Evolutionary conservation across 1,140 invertebrate genomes (phyloP).

Genomic region (Orchestia grillus): DNA sequence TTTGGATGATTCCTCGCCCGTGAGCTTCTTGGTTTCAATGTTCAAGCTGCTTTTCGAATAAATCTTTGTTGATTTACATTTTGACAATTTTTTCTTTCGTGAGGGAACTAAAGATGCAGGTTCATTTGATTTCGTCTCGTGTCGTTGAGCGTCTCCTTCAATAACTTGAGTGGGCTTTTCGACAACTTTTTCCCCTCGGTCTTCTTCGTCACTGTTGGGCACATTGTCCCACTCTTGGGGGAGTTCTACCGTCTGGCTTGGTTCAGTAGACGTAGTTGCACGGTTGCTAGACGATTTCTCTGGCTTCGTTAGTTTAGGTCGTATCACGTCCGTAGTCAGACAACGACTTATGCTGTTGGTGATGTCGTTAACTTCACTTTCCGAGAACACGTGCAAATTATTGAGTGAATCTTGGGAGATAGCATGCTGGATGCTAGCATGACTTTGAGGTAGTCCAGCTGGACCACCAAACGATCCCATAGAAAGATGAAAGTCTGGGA

Average conservation of each 20-base stretch:
- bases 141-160: background rate
- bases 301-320: background rate
- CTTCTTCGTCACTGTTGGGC: background rate
- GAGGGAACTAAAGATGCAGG: background rate
- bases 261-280: background rate
- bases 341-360: background rate
- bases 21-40: background rate
- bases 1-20: background rate
- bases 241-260: background rate
- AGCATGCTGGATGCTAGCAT: background rate
- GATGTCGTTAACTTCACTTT: conserved; percentile 16
- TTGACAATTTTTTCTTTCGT: background rate
- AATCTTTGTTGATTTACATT: background rate
- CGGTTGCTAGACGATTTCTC: background rate
- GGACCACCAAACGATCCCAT: background rate
- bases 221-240: background rate
- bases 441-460: background rate
- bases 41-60: background rate
- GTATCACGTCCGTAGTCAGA: background rate
- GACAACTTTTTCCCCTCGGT: background rate
- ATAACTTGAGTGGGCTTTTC: background rate
- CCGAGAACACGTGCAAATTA: conserved; percentile 4
- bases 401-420: conserved; percentile 13
- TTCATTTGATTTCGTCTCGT: background rate
- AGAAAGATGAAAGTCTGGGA: conserved; percentile 9